Conservation (phyloP, 2,888 invertebrate species). For the Eucera pruinosa region DNA sequence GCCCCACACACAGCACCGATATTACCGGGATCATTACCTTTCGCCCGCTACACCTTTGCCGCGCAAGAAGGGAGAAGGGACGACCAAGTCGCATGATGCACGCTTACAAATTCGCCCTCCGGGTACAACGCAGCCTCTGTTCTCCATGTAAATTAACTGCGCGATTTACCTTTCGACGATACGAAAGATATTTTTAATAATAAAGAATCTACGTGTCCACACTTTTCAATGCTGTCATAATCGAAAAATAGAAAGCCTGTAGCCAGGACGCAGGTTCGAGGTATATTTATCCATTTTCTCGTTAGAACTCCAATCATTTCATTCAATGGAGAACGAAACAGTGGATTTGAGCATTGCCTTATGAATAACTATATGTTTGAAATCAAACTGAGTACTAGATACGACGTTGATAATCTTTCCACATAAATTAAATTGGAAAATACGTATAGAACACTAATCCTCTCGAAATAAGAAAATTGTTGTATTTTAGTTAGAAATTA, state of each 20-base stretch:
- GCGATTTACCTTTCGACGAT: constrained; percentile 46
- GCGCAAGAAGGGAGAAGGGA: constrained; percentile 43
- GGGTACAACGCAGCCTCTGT: constrained; percentile 52
- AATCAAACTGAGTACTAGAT: no score
- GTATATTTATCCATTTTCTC: not conserved
- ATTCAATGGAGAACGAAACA: not conserved
- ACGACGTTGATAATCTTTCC: no score
- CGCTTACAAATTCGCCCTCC: constrained; percentile 77
- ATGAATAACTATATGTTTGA: no score
- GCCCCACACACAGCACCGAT: constrained; percentile 81
- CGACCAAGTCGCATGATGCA: constrained; percentile 70
- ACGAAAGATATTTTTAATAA: constrained; percentile 23
- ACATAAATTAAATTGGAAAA: not conserved
- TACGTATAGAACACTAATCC: no score
- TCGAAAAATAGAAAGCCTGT: not conserved
- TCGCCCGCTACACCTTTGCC: constrained; percentile 78
- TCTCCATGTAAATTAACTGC: constrained; percentile 53
- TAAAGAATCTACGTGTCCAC: not conserved
- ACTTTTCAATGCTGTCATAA: not conserved
- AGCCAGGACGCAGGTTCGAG: no score
- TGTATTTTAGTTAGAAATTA: not conserved
- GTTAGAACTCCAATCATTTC: not conserved
- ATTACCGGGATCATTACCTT: constrained; percentile 83
- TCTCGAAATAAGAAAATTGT: not conserved
- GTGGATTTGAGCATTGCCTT: not conserved